phyloP scores from a whole-genome alignment of 2,797 vertebrate species.

The Arnoldichthys spilopterus region DNA sequence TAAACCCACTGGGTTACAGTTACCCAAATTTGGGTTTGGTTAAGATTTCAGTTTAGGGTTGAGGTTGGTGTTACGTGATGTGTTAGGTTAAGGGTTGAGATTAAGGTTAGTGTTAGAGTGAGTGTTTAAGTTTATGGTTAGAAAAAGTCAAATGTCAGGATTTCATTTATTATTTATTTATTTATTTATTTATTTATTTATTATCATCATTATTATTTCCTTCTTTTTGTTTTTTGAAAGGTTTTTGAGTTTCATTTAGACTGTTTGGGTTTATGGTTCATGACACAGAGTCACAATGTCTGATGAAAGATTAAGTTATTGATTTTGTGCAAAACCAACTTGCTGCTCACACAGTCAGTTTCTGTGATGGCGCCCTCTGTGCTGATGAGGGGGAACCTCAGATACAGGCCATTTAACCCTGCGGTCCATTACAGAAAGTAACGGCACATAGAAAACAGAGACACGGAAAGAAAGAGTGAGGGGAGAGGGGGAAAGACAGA shows the following conservation, averaged over 20 bases:
- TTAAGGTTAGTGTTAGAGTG: background rate
- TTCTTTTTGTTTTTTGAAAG: background rate
- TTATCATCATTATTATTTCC: too few species aligned
- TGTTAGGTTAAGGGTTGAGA: background rate
- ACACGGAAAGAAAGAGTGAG: background rate
- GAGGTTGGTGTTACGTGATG: background rate
- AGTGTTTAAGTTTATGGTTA: background rate
- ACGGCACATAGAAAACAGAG: constrained; percentile 43
- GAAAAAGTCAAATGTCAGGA: too few species aligned
- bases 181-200: too few species aligned
- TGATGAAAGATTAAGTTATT: constrained; percentile 32
- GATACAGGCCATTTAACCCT: constrained; percentile 37
- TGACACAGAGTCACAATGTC: too few species aligned
- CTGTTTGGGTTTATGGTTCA: background rate
- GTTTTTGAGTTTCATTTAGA: background rate
- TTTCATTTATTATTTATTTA: too few species aligned
- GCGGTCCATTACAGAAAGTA: constrained; percentile 37
- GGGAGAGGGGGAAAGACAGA: background rate
- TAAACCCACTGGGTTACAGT: too few species aligned
- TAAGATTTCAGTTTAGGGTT: background rate
- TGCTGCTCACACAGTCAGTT: background rate
- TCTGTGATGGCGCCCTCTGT: constrained; percentile 20
- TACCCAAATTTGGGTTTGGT: too few species aligned
- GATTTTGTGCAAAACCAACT: constrained; percentile 33
- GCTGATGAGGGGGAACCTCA: constrained; percentile 40